A percentile compares a stretch with the other conserved stretches of the same genome.
These are phyloP conservation scores for Ischnura elegans DNA, from an alignment of 2,888 invertebrate genomes.

Conservation along the genomic window DNA sequence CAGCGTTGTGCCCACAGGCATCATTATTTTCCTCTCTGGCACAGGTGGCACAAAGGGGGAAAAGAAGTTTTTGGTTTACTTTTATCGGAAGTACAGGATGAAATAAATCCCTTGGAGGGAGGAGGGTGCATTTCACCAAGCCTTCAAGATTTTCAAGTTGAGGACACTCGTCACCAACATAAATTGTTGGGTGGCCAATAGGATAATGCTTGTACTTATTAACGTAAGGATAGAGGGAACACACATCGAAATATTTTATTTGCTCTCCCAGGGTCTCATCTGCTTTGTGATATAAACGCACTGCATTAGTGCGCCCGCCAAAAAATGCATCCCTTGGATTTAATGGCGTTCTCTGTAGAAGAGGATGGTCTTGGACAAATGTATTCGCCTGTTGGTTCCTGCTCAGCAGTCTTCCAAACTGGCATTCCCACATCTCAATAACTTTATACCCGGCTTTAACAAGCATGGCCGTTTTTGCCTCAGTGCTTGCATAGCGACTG, in stretches of 20 bases:
- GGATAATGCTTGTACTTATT: conserved; percentile 41
- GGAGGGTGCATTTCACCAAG: conserved; percentile 68
- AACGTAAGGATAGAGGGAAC: conserved; percentile 69
- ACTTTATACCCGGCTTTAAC: too few species aligned
- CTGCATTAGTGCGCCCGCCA: neutral
- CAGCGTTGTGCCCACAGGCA: conserved; percentile 74
- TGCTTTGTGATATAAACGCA: neutral
- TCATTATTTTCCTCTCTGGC: conserved; percentile 72
- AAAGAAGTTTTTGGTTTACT: conserved; percentile 74
- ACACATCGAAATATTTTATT: conserved; percentile 73
- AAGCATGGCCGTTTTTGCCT: neutral
- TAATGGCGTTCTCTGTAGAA: neutral
- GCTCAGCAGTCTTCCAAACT: too few species aligned
- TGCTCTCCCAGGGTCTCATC: conserved; percentile 70
- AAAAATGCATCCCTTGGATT: neutral
- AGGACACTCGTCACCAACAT: conserved; percentile 47
- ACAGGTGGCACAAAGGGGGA: conserved; percentile 75
- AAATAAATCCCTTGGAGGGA: conserved; percentile 73
- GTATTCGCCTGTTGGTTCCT: too few species aligned
- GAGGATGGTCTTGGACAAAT: too few species aligned
- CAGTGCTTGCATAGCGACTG: neutral
- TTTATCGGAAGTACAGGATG: conserved; percentile 74
- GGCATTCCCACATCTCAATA: too few species aligned
- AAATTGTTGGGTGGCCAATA: conserved; percentile 46
- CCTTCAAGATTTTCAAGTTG: conserved; percentile 33